phyloP scores from a whole-genome alignment of 2,113 vertebrate species.

The Zosterops pallidus region DNA sequence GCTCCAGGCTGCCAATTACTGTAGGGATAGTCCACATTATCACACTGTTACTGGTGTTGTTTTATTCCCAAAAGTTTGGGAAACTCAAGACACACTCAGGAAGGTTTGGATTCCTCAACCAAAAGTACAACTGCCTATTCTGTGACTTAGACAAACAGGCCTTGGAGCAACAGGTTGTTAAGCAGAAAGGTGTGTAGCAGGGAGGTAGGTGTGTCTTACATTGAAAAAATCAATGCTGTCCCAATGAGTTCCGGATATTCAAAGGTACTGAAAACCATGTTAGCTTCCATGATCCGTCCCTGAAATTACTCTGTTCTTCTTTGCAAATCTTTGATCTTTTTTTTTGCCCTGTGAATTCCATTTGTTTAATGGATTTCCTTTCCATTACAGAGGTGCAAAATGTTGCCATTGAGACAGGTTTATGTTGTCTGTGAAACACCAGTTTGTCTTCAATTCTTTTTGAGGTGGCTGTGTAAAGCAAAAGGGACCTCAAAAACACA shows the following conservation, averaged over 20 bases:
- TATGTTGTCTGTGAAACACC: neutral
- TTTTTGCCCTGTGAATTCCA: rapidly evolving
- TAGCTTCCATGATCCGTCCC: neutral
- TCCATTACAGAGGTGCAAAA: neutral
- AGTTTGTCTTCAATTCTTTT: neutral
- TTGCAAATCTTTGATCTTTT: neutral
- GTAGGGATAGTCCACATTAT: neutral
- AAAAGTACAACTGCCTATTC: neutral
- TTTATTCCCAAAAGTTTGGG: neutral
- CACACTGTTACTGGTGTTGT: no score
- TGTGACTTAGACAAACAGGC: neutral
- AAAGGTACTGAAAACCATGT: neutral
- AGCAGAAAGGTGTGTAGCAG: neutral
- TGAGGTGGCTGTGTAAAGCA: neutral
- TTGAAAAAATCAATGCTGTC: neutral
- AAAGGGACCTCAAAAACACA: neutral
- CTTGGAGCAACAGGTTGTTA: neutral
- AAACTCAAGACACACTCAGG: neutral
- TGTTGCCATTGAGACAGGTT: neutral
- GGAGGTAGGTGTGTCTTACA: neutral
- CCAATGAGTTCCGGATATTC: neutral
- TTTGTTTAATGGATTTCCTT: neutral
- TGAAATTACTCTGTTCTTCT: neutral
- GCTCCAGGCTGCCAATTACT: neutral
- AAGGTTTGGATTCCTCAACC: neutral